Conservation (phyloP, 2,797 vertebrate species). For the Peromyscus eremicus region DNA sequence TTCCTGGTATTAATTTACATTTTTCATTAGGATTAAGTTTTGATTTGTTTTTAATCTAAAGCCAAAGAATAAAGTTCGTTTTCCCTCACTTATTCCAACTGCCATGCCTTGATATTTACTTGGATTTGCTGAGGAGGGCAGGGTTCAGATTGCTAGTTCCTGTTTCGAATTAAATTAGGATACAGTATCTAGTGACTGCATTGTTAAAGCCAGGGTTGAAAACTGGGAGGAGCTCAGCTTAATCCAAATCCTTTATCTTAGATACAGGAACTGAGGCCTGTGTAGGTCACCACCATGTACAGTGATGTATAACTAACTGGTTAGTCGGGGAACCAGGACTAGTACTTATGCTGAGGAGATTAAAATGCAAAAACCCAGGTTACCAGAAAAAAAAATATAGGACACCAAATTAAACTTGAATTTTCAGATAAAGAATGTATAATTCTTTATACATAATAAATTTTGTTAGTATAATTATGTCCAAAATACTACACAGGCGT, state of each 20-base stretch:
- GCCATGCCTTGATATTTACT: conserved; percentile 74
- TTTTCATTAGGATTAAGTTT: conserved; percentile 78
- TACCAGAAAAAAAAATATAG: conserved; percentile 10
- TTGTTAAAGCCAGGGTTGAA: conserved; percentile 61
- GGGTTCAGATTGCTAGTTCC: conserved; percentile 71
- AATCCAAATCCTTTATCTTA: background rate
- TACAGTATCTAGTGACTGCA: conserved; percentile 37
- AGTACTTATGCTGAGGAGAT: background rate
- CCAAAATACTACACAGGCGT: background rate
- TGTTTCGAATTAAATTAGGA: conserved; percentile 76
- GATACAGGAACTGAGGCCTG: background rate
- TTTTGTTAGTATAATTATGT: conserved; percentile 13
- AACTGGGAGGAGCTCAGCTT: background rate
- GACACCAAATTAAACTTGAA: conserved; percentile 12
- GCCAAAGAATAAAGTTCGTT: conserved; percentile 73
- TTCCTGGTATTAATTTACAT: conserved; percentile 78
- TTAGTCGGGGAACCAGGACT: background rate
- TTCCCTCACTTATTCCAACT: conserved; percentile 79
- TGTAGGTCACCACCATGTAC: background rate
- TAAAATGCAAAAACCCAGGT: conserved; percentile 1
- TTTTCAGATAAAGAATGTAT: conserved; percentile 35
- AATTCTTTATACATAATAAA: background rate
- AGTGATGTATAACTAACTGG: background rate
- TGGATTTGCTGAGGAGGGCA: conserved; percentile 75
- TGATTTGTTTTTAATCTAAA: conserved; percentile 81